Evolutionary conservation across 2,797 vertebrate genomes (phyloP).

Genomic region (Hoplostethus mediterraneus): DNA sequence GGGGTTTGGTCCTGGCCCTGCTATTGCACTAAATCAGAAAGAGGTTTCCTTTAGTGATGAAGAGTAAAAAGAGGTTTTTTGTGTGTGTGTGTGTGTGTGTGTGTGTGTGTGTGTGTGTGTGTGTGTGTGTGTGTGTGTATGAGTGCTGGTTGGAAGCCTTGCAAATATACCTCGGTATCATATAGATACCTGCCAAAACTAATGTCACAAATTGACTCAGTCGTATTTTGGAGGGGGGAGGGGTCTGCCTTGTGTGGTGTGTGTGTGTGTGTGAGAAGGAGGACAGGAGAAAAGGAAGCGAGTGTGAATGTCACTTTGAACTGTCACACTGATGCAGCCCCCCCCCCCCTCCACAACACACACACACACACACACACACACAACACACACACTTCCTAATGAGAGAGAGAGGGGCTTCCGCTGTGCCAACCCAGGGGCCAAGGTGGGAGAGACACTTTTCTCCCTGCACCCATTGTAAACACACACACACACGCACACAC

Average conservation of each 20-base stretch:
- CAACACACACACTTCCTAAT: conserved; percentile 83
- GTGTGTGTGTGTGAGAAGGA: conserved; percentile 54
- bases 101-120: conserved; percentile 21
- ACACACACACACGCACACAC: conserved; percentile 36
- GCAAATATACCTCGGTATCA: conserved; percentile 62
- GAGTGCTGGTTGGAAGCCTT: conserved; percentile 28
- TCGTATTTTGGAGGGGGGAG: not conserved
- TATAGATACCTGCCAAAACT: conserved; percentile 85
- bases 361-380: conserved; percentile 21
- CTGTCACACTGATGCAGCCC: conserved; percentile 81
- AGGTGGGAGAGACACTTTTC: conserved; percentile 87
- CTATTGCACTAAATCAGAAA: too few relatives aligned
- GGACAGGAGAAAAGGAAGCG: conserved; percentile 76
- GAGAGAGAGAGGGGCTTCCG: conserved; percentile 88
- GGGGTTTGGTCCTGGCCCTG: too few relatives aligned
- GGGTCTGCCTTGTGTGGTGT: conserved; percentile 65
- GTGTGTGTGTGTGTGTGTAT: not conserved
- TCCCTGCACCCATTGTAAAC: conserved; percentile 76
- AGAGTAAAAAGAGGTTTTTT: too few relatives aligned
- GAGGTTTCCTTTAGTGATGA: too few relatives aligned
- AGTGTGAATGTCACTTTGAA: conserved; percentile 91
- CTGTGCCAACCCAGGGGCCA: conserved; percentile 88
- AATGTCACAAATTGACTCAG: conserved; percentile 88
- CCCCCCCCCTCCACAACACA: conserved; percentile 38
- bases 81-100: conserved; percentile 22